These are phyloP conservation scores for Petromus typicus DNA, from an alignment of 2,113 vertebrate genomes.

Conservation along the genomic window DNA sequence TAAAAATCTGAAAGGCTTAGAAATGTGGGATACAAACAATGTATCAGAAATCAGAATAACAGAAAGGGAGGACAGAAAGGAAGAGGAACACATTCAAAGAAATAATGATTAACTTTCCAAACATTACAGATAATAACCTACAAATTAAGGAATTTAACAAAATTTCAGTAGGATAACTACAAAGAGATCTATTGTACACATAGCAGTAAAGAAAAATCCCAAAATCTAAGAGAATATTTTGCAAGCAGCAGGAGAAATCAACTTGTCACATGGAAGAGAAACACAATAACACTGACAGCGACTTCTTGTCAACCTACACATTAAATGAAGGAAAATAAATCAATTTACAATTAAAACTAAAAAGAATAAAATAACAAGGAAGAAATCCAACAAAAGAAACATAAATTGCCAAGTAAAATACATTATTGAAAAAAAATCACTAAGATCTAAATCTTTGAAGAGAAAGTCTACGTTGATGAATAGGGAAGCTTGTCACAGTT, in stretches of 20 bases:
- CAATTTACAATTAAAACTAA: neutral
- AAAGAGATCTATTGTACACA: neutral
- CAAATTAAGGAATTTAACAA: neutral
- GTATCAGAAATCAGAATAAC: neutral
- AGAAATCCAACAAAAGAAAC: neutral
- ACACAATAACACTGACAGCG: neutral
- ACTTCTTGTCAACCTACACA: neutral
- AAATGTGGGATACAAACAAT: neutral
- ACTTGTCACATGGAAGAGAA: neutral
- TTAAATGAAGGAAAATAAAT: neutral
- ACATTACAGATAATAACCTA: neutral
- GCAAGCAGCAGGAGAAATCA: neutral
- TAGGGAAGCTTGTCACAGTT: neutral
- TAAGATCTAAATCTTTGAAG: neutral
- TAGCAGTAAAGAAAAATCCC: neutral
- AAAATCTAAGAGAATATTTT: neutral
- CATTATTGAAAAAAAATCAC: neutral
- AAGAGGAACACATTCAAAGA: neutral
- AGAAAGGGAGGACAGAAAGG: neutral
- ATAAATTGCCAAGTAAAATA: neutral
- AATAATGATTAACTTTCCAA: neutral
- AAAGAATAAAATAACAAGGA: constrained; percentile 1
- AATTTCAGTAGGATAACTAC: neutral
- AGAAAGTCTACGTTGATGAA: neutral
- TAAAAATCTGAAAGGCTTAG: neutral